Percentiles rank a stretch among this genome's conserved stretches.
These are phyloP conservation scores for Cydia pomonella DNA, from an alignment of 1,140 invertebrate genomes.

Conservation along the genomic window DNA sequence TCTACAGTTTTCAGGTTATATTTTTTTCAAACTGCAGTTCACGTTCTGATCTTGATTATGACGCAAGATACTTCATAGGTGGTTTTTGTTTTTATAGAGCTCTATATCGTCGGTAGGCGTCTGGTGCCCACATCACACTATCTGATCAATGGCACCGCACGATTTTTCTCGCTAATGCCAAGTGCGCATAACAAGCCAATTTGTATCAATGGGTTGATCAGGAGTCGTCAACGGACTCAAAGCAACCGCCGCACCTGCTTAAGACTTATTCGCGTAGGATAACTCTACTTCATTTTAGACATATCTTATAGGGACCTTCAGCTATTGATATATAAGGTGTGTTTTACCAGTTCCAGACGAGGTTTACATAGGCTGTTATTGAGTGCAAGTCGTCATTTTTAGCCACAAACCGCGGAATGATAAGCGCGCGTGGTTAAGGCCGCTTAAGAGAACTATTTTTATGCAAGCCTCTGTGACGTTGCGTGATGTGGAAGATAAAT, in stretches of 20 bases:
- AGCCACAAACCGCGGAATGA: slow-evolving; percentile 65
- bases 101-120: background rate
- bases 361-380: slow-evolving; percentile 38
- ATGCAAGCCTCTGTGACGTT: slow-evolving; percentile 34
- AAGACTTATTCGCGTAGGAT: slow-evolving; percentile 58
- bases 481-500: slow-evolving; percentile 20
- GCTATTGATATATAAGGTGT: background rate
- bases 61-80: background rate
- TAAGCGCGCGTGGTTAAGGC: slow-evolving; percentile 44
- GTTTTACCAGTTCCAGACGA: background rate
- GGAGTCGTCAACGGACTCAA: slow-evolving; percentile 50
- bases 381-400: slow-evolving; percentile 44
- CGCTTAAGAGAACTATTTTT: slow-evolving; percentile 49
- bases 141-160: slow-evolving; percentile 30
- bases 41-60: background rate
- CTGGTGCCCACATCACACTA: slow-evolving; percentile 23
- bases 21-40: no score
- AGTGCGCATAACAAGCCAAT: slow-evolving; percentile 57
- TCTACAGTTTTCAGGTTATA: no score
- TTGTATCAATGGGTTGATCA: slow-evolving; percentile 63
- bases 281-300: slow-evolving; percentile 38
- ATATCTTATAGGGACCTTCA: background rate
- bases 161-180: slow-evolving; percentile 36
- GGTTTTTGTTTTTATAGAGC: background rate
- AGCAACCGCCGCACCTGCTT: slow-evolving; percentile 62